Conservation (phyloP, 2,797 vertebrate genomes). For the Sphenopsis melanotis region DNA sequence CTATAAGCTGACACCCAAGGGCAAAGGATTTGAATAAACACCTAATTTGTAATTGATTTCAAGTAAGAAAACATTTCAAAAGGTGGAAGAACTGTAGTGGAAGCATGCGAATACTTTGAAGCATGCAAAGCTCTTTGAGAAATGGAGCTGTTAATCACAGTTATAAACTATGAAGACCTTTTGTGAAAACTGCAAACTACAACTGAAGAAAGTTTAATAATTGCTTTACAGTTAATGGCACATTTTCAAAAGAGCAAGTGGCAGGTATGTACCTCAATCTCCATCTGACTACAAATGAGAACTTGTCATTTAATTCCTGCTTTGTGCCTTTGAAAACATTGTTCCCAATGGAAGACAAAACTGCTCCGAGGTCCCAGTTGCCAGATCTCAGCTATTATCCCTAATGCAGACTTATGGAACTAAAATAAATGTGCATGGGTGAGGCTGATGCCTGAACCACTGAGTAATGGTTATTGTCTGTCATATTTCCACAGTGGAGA, state of each 20-base stretch:
- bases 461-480: not conserved
- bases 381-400: not conserved
- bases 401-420: not conserved
- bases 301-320: not conserved
- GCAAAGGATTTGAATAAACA: not conserved
- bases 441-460: not conserved
- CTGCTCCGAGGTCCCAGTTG: not conserved
- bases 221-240: not conserved
- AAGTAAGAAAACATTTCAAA: not conserved
- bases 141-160: not conserved
- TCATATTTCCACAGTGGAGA: not conserved
- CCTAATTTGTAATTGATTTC: not conserved
- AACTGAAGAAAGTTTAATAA: not conserved
- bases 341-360: not conserved
- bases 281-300: not conserved
- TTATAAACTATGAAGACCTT: not conserved
- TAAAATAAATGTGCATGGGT: not conserved
- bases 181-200: not conserved
- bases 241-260: not conserved
- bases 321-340: not conserved
- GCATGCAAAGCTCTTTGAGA: not conserved
- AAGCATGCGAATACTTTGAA: not conserved
- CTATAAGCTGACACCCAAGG: not conserved
- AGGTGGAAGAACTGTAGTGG: not conserved
- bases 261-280: not conserved